Conservation (phyloP, 2,888 invertebrate genomes). For the Boloria selene region DNA sequence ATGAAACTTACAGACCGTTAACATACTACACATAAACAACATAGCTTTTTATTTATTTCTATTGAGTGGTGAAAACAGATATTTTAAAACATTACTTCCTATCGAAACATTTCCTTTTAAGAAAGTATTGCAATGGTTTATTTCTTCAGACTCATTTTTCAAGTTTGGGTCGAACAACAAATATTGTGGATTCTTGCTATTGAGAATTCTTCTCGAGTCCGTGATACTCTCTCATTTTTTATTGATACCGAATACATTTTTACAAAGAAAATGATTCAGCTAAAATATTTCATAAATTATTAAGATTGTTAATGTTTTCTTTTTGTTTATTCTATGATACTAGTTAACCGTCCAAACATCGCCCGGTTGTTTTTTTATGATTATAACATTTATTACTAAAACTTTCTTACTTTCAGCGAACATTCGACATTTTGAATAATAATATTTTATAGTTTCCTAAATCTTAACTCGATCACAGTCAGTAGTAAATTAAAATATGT, state of each 20-base stretch:
- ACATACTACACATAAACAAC: too few species aligned
- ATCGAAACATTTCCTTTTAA: conserved; percentile 32
- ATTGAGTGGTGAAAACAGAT: conserved; percentile 23
- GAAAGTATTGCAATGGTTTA: conserved; percentile 55
- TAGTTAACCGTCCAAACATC: not conserved
- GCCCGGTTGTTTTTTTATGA: not conserved
- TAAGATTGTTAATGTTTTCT: not conserved
- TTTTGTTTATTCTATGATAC: not conserved
- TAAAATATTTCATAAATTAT: conserved; percentile 3
- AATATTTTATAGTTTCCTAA: too few species aligned
- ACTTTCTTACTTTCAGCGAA: too few species aligned
- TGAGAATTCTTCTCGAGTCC: conserved; percentile 51
- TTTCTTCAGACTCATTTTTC: conserved; percentile 62
- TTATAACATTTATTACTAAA: too few species aligned
- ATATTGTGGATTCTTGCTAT: conserved; percentile 59
- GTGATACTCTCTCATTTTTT: conserved; percentile 24
- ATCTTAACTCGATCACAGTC: too few species aligned
- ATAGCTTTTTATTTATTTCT: too few species aligned
- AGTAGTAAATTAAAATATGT: too few species aligned
- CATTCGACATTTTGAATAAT: too few species aligned
- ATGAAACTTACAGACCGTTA: too few species aligned
- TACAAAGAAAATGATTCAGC: not conserved
- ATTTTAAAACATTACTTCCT: conserved; percentile 29
- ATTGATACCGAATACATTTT: conserved; percentile 13
- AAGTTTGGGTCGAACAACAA: conserved; percentile 60